Percentiles rank a stretch among this genome's conserved stretches.
These are phyloP conservation scores for Dipodomys spectabilis DNA, from an alignment of 2,113 vertebrate genomes.

Conservation along the genomic window DNA sequence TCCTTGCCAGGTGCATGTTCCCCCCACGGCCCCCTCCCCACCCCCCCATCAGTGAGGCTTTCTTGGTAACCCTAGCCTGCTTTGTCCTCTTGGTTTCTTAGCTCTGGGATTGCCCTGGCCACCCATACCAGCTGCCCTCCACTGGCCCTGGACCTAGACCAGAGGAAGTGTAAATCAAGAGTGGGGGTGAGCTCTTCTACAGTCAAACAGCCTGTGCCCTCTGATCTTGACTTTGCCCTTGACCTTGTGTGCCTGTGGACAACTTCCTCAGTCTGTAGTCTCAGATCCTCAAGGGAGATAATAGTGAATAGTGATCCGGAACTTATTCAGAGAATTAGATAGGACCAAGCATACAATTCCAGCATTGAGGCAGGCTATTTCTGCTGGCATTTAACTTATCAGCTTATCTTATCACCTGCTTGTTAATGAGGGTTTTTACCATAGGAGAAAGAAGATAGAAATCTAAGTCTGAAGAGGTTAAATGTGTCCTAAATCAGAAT, in stretches of 20 bases:
- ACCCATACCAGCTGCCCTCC: not conserved
- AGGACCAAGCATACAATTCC: not conserved
- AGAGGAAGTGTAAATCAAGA: too few relatives aligned
- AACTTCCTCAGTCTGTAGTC: not conserved
- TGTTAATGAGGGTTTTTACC: not conserved
- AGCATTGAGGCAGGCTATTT: not conserved
- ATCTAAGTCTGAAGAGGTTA: not conserved
- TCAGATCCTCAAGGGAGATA: not conserved
- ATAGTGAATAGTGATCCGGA: not conserved
- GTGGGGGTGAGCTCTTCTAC: too few relatives aligned
- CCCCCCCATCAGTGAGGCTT: not conserved
- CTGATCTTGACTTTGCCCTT: not conserved
- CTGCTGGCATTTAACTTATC: not conserved
- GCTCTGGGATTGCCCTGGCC: not conserved
- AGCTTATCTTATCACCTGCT: not conserved
- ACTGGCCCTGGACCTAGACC: not conserved
- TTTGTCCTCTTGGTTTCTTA: not conserved
- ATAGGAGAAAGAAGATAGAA: not conserved
- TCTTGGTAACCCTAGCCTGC: not conserved
- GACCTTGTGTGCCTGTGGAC: not conserved
- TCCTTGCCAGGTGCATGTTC: not conserved
- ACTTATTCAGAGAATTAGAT: not conserved
- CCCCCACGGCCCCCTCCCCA: too few relatives aligned
- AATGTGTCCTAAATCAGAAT: not conserved
- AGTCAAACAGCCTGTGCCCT: not conserved